phyloP scores from a whole-genome alignment of 2,797 vertebrate genomes.

The Prionace glauca region DNA sequence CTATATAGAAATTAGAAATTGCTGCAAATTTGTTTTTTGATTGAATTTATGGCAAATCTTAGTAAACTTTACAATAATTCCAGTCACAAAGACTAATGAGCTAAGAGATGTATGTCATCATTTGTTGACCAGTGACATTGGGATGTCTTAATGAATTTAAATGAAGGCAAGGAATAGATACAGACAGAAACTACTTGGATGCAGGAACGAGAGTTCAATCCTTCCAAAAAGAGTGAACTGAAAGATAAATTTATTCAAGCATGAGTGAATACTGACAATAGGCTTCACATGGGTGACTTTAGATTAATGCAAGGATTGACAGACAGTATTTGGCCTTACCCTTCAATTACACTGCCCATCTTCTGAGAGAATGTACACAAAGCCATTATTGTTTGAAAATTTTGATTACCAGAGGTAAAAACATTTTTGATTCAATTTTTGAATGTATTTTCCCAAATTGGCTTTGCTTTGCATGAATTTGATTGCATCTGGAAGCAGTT shows the following conservation, averaged over 20 bases:
- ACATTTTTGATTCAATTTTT: neutral
- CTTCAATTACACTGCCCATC: neutral
- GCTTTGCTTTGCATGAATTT: neutral
- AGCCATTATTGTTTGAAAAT: neutral
- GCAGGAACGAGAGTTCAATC: neutral
- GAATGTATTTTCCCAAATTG: neutral
- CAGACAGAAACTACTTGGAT: neutral
- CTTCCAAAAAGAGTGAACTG: neutral
- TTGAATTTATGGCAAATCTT: neutral
- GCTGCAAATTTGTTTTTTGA: neutral
- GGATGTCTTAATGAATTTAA: neutral
- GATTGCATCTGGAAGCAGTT: neutral
- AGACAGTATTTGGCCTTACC: neutral
- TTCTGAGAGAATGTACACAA: neutral
- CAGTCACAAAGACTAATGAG: neutral
- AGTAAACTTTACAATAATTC: neutral
- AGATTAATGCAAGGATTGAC: neutral
- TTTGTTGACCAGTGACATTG: neutral
- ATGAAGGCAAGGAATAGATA: neutral
- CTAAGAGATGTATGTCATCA: neutral
- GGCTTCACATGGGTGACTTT: neutral
- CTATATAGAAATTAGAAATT: neutral
- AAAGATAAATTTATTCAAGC: neutral
- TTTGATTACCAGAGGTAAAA: neutral
- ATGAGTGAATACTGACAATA: neutral